phyloP scores from a whole-genome alignment of 2,113 vertebrate species.

The Rhizomys pruinosus region DNA sequence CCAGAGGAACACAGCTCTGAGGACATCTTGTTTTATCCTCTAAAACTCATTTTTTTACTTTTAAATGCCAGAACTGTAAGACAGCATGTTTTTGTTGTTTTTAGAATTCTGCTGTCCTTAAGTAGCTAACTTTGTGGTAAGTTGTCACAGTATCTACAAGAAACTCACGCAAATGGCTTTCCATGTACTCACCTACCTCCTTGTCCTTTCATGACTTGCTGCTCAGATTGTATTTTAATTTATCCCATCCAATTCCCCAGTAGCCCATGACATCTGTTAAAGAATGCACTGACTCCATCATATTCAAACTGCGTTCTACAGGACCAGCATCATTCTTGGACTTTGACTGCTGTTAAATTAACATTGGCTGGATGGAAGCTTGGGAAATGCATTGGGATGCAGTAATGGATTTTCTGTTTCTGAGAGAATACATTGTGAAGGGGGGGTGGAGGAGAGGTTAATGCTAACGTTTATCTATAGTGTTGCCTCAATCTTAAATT shows the following conservation, averaged over 20 bases:
- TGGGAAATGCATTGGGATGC: background rate
- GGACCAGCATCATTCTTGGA: background rate
- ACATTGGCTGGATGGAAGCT: constrained; percentile 8
- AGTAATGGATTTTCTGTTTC: constrained; percentile 13
- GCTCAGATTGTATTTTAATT: too few species aligned
- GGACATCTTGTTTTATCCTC: background rate
- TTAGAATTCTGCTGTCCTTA: background rate
- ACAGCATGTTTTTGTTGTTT: background rate
- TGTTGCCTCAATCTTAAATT: background rate
- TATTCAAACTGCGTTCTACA: background rate
- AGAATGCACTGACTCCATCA: background rate
- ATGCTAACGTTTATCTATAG: background rate
- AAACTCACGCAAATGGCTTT: too few species aligned
- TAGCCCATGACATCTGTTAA: background rate
- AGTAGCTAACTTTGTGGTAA: background rate
- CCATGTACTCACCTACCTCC: too few species aligned
- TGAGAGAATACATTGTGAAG: background rate
- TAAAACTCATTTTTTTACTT: background rate
- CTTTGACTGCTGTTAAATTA: background rate
- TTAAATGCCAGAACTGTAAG: background rate
- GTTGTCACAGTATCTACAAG: too few species aligned
- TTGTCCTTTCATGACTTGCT: too few species aligned
- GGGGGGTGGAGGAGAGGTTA: too few species aligned
- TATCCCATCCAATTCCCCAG: background rate
- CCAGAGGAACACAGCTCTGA: background rate